Conservation (phyloP, 2,113 vertebrate species). For the Microtus ochrogaster region DNA sequence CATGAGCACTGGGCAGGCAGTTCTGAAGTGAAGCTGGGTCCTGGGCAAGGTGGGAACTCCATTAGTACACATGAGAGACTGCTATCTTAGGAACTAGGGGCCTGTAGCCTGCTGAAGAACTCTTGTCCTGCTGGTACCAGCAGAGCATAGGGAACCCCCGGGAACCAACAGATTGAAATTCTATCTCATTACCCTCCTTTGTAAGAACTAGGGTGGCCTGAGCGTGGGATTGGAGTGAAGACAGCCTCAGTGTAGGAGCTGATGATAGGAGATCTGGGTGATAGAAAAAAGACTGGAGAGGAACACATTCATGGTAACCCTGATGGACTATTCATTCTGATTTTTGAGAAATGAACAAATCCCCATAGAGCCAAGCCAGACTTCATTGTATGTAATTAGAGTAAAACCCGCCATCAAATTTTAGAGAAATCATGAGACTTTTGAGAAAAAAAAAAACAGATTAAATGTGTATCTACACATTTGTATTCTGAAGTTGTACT, state of each 20-base stretch:
- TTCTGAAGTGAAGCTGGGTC: neutral
- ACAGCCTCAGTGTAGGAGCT: accelerated
- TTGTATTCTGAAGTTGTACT: neutral
- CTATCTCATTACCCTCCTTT: neutral
- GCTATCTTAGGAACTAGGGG: too few relatives aligned
- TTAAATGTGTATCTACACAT: accelerated
- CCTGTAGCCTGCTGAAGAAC: neutral
- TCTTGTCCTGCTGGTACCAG: neutral
- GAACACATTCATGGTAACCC: accelerated
- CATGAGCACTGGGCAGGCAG: neutral
- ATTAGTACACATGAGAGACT: neutral
- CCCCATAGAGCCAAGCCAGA: neutral
- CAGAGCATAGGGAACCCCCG: neutral
- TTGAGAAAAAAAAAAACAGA: neutral
- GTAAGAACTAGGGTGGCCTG: neutral
- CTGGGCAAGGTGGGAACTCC: too few relatives aligned
- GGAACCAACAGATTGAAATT: neutral
- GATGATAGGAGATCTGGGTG: neutral
- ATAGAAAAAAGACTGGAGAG: neutral
- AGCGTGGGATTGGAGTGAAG: accelerated
- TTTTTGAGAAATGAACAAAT: neutral
- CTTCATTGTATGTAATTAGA: neutral
- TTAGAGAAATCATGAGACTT: neutral
- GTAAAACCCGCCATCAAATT: neutral
- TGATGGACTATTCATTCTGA: too few relatives aligned